Conservation (phyloP, 2,888 invertebrate genomes). For the Melieria omissa region DNA sequence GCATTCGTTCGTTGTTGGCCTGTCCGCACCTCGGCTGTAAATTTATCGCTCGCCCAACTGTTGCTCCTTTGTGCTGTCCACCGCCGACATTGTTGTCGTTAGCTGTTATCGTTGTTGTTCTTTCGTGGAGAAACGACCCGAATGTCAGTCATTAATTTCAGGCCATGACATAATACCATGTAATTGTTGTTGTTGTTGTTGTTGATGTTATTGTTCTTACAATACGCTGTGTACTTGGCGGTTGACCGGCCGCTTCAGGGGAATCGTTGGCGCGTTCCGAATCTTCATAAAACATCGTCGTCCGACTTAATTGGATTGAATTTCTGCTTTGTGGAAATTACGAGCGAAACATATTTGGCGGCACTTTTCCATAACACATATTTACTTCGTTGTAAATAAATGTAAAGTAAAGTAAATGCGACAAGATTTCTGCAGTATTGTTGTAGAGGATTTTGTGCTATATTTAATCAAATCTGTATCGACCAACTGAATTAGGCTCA, state of each 20-base stretch:
- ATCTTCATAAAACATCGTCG: slow-evolving; percentile 9
- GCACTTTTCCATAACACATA: not conserved
- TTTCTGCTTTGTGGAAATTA: slow-evolving; percentile 13
- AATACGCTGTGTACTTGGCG: not conserved
- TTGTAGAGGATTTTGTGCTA: too few relatives aligned
- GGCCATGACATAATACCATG: slow-evolving; percentile 11
- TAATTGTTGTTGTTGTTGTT: not conserved
- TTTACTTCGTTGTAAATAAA: too few relatives aligned
- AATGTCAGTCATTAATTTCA: slow-evolving; percentile 15
- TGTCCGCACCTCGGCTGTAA: not conserved
- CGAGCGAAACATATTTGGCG: not conserved
- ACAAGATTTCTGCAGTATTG: too few relatives aligned
- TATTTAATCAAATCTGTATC: too few relatives aligned
- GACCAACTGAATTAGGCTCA: too few relatives aligned
- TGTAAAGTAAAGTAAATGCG: too few relatives aligned
- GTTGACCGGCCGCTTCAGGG: not conserved
- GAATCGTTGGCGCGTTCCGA: not conserved
- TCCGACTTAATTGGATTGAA: slow-evolving; percentile 17
- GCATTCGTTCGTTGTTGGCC: too few relatives aligned
- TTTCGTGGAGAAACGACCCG: not conserved
- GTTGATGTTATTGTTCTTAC: not conserved
- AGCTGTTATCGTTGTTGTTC: not conserved
- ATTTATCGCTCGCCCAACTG: slow-evolving; percentile 15
- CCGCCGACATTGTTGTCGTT: not conserved
- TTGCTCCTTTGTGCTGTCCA: slow-evolving; percentile 1